These are phyloP conservation scores for Momotus momota DNA, from an alignment of 2,797 vertebrate genomes.

Conservation along the genomic window DNA sequence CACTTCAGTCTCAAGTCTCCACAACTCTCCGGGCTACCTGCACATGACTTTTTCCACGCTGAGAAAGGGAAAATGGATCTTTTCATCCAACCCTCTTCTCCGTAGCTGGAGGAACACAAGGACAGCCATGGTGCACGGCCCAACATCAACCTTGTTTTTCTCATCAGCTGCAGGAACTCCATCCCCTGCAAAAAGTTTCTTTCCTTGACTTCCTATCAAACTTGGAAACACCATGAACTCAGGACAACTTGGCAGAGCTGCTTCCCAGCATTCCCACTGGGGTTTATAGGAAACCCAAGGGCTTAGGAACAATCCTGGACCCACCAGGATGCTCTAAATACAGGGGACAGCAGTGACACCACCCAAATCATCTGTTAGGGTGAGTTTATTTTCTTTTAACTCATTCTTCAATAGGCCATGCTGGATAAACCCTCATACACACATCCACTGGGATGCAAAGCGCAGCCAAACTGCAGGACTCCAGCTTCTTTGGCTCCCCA, in stretches of 20 bases:
- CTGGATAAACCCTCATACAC: background rate
- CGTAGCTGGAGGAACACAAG: background rate
- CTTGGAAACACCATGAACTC: background rate
- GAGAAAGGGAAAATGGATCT: background rate
- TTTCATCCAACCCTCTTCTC: background rate
- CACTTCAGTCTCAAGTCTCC: fast-evolving
- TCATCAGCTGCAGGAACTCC: background rate
- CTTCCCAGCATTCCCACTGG: background rate
- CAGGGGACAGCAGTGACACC: background rate
- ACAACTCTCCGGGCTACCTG: background rate
- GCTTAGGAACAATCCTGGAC: background rate
- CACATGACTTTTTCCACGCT: background rate
- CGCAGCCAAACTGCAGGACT: background rate
- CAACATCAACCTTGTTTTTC: background rate
- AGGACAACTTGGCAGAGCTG: background rate
- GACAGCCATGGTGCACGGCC: background rate
- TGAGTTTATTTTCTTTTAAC: background rate
- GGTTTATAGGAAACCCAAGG: background rate
- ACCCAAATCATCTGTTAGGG: background rate
- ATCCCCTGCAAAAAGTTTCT: background rate
- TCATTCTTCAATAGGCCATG: background rate
- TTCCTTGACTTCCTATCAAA: background rate
- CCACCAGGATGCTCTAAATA: background rate
- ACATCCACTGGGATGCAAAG: background rate
- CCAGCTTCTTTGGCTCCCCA: background rate